A percentile compares a stretch with the other conserved stretches of the same genome.
phyloP scores from a whole-genome alignment of 2,797 vertebrate species.

The Sebastes ruberrimus region DNA sequence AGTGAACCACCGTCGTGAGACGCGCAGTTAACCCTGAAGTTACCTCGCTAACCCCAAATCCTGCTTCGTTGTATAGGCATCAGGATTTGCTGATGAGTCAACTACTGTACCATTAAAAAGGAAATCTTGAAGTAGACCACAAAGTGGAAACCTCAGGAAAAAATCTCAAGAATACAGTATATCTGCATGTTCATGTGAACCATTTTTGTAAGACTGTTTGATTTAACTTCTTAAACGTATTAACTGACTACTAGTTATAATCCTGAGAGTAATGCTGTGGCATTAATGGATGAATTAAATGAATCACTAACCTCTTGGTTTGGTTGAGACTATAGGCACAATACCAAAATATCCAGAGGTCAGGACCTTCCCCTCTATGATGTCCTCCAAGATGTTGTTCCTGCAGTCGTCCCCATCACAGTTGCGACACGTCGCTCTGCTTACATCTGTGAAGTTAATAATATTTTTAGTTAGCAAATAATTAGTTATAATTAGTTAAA shows the following conservation, averaged over 20 bases:
- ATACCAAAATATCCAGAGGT: constrained; percentile 75
- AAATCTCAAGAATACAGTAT: background rate
- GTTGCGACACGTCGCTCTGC: constrained; percentile 67
- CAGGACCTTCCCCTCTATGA: constrained; percentile 46
- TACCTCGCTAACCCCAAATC: no score
- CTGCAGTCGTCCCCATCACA: constrained; percentile 68
- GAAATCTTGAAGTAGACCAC: no score
- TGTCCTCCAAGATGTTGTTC: constrained; percentile 72
- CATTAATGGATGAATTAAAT: background rate
- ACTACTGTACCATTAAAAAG: background rate
- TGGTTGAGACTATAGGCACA: constrained; percentile 10
- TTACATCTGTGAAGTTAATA: constrained; percentile 35
- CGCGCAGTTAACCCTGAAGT: no score
- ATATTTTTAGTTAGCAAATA: no score
- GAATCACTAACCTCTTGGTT: constrained; percentile 63
- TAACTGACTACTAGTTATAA: background rate
- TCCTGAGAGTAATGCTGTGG: background rate
- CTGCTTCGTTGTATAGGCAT: rapidly evolving
- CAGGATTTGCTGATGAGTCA: background rate
- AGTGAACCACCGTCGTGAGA: no score
- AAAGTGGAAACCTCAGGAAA: background rate
- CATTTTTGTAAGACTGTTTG: background rate
- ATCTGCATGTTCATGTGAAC: background rate
- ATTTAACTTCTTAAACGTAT: background rate
- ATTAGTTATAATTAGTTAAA: no score